A percentile compares a stretch with the other conserved stretches of the same genome.
Evolutionary conservation across 2,113 vertebrate species (phyloP).

Genomic region (Aix galericulata): DNA sequence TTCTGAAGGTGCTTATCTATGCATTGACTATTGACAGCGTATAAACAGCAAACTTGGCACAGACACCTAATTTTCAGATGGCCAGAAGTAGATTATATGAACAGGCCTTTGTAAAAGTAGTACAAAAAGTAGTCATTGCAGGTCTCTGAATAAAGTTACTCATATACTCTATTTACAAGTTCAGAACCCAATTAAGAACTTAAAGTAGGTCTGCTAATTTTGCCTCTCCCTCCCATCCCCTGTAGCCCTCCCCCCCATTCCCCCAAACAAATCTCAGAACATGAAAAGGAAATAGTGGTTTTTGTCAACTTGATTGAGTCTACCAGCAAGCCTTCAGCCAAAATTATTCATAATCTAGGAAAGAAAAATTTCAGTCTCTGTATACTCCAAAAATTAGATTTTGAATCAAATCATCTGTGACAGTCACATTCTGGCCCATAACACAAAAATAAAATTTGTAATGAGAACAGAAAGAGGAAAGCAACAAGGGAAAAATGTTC

Average conservation of each 20-base stretch:
- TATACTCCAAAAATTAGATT: not conserved
- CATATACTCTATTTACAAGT: not conserved
- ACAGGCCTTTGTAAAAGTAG: fast-evolving
- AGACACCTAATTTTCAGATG: not conserved
- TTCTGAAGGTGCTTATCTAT: not conserved
- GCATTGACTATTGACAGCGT: not conserved
- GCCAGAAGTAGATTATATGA: not conserved
- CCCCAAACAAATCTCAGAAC: not conserved
- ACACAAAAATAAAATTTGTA: not conserved
- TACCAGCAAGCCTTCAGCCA: not conserved
- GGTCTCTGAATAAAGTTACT: not conserved
- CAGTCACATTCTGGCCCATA: not conserved
- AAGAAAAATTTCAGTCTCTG: not conserved
- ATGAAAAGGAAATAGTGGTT: not conserved
- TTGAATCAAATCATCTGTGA: not conserved
- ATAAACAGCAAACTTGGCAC: not conserved
- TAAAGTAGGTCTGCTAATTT: not conserved
- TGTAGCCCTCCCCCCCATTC: too few species aligned
- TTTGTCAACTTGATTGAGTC: not conserved
- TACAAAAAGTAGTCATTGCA: not conserved
- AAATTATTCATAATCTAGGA: not conserved
- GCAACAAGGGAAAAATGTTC: not conserved
- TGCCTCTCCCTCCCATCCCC: not conserved
- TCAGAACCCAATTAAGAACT: not conserved
- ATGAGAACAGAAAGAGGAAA: not conserved